phyloP scores from a whole-genome alignment of 2,797 vertebrate species.

The Paratrypauchen microcephalus region DNA sequence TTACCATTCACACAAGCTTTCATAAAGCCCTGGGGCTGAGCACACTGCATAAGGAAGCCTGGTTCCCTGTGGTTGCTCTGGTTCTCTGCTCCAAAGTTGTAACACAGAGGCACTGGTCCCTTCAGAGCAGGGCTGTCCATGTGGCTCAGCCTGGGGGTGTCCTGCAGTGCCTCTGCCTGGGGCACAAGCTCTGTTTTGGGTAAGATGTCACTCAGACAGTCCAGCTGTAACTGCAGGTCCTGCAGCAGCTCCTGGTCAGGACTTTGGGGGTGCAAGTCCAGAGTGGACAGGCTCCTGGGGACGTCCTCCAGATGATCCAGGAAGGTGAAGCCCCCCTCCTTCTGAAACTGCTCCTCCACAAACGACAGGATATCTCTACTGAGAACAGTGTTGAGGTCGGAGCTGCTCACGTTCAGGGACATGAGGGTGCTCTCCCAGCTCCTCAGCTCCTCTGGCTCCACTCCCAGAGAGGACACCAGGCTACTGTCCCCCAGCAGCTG shows the following conservation, averaged over 20 bases:
- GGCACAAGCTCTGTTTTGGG: constrained; percentile 21
- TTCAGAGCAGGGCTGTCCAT: constrained; percentile 48
- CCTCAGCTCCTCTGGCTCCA: constrained; percentile 61
- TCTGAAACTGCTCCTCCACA: constrained; percentile 70
- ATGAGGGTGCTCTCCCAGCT: constrained; percentile 77
- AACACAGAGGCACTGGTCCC: neutral
- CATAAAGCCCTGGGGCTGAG: constrained; percentile 40
- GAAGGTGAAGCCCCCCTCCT: constrained; percentile 45
- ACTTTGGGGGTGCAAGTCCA: constrained; percentile 48
- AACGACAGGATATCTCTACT: constrained; percentile 63
- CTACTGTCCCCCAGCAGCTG: constrained; percentile 60
- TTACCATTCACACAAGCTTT: constrained; percentile 14
- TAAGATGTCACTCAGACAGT: constrained; percentile 34
- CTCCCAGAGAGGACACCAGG: constrained; percentile 21
- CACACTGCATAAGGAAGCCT: constrained; percentile 15
- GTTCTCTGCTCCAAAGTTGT: neutral
- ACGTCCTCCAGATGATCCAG: constrained; percentile 27
- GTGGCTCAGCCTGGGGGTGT: constrained; percentile 61
- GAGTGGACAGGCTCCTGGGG: constrained; percentile 26
- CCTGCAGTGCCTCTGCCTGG: constrained; percentile 1
- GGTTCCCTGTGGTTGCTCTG: neutral
- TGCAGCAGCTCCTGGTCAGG: constrained; percentile 26
- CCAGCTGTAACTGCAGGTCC: constrained; percentile 40
- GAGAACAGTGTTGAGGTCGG: constrained; percentile 57
- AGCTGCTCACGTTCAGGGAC: constrained; percentile 55